Percentiles rank a stretch among this genome's conserved stretches.
These are phyloP conservation scores for Vanessa cardui DNA, from an alignment of 2,888 invertebrate species.

Conservation along the genomic window DNA sequence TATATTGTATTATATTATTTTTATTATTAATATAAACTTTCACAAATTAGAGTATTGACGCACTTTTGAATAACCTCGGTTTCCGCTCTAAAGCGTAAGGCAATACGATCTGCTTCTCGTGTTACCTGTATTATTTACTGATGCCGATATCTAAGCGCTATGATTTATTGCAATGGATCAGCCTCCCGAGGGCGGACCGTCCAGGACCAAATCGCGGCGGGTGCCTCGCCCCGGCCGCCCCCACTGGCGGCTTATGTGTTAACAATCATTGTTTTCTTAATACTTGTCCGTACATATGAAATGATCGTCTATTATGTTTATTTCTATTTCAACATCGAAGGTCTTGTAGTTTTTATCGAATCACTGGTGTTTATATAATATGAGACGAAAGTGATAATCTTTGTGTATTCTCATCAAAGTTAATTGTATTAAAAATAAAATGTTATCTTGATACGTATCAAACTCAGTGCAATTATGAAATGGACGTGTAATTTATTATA, in stretches of 20 bases:
- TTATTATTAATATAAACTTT: slow-evolving; percentile 7
- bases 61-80: slow-evolving; percentile 49
- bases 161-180: slow-evolving; percentile 68
- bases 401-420: not conserved
- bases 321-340: slow-evolving; percentile 57
- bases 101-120: slow-evolving; percentile 62
- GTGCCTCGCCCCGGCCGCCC: slow-evolving; percentile 75
- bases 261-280: slow-evolving; percentile 62
- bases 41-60: slow-evolving; percentile 26
- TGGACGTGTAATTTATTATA: not conserved
- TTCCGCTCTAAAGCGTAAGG: slow-evolving; percentile 72
- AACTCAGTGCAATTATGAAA: not conserved
- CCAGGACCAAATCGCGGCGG: slow-evolving; percentile 56
- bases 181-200: slow-evolving; percentile 56
- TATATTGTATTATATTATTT: no score
- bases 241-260: slow-evolving; percentile 82
- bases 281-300: slow-evolving; percentile 12
- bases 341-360: slow-evolving; percentile 46
- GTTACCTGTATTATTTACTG: slow-evolving; percentile 71
- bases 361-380: slow-evolving; percentile 5
- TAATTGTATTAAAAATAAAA: not conserved
- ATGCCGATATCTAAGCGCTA: slow-evolving; percentile 57
- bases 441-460: not conserved
- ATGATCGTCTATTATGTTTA: slow-evolving; percentile 55
- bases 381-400: not conserved